Base-by-base conservation (phyloP, 2,113 vertebrate genomes). In the Oncorhynchus mykiss region DNA sequence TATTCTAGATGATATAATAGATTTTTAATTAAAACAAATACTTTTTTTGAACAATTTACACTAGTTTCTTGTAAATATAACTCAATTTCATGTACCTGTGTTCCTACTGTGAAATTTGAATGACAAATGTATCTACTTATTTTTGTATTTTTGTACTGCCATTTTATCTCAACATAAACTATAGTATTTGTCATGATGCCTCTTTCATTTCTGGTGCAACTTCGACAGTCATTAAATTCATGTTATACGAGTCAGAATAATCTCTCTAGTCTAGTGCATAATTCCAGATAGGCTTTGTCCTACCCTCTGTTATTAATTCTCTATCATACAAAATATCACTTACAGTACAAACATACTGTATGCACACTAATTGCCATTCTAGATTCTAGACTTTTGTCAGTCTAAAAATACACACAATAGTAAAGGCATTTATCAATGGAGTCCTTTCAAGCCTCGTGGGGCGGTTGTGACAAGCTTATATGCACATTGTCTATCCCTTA, bases 141-240 rank as follows among this genome's bases (percentile, higher is more conserved):
- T 95, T 95, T 93, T 95, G 92, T 95, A 94, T 95, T 94, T 94
- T 94, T 94, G 89, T 93, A 95, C 91, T 93, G 78, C 76, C 84
- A 83, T 85, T 84, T 89, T 80, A 88, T 79, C 86, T 81, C 82
- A 81, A 85, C 88, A 82, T 84, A 91, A 90, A 93, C 78, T 81
- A 81, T 84, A 84, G 78, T 82, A 84, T 76, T 82, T 88, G 81
- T 84, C 83, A 76, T 59, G 67, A 18, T 75, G 67, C 82, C 54
- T 6, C 12, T 69, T 59, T 73, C 45, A 76, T 51, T 72, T 75
- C 65, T 48, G 66, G 31, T 25, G 22, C 31, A 27, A 25, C 12
- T 22, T 13, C 22, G 65, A 62, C 9, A 11, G 51, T 62, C 0
- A 13, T 11, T 54, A 20, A 45, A 45, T 45, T 11, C 9, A 11